phyloP scores from a whole-genome alignment of 2,113 vertebrate genomes.

The Uria lomvia region DNA sequence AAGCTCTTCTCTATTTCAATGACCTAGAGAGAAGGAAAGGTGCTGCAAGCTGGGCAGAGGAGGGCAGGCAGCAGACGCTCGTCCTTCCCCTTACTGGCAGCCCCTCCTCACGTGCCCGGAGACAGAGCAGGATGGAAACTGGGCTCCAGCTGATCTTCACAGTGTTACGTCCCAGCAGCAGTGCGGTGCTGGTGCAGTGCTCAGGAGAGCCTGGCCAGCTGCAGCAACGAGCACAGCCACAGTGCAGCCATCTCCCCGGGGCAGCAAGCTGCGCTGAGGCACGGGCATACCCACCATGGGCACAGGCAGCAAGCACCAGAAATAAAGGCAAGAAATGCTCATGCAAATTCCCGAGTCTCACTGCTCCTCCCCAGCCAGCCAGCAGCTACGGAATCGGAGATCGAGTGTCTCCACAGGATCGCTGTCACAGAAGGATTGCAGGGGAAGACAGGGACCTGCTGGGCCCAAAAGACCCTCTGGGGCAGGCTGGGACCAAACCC shows the following conservation, averaged over 20 bases:
- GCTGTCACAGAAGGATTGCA: neutral
- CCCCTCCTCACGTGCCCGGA: neutral
- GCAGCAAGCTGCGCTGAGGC: neutral
- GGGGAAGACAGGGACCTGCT: neutral
- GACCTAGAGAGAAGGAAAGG: constrained; percentile 71
- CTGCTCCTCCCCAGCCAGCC: neutral
- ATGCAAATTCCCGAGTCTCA: neutral
- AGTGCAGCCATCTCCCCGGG: neutral
- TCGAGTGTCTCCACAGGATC: neutral
- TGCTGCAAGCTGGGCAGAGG: neutral
- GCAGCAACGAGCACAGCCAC: rapidly evolving
- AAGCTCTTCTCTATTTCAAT: constrained; percentile 77
- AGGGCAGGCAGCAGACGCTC: neutral
- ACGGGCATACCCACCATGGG: neutral
- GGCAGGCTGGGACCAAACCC: neutral
- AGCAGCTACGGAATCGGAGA: neutral
- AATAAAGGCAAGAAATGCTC: neutral
- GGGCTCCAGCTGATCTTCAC: neutral
- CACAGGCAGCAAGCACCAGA: neutral
- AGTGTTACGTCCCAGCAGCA: rapidly evolving
- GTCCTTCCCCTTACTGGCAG: neutral
- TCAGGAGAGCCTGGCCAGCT: neutral
- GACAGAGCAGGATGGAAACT: neutral
- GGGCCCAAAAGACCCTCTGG: neutral
- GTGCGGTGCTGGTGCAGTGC: rapidly evolving